phyloP scores from a whole-genome alignment of 2,888 invertebrate species.

The Eurois occulta region DNA sequence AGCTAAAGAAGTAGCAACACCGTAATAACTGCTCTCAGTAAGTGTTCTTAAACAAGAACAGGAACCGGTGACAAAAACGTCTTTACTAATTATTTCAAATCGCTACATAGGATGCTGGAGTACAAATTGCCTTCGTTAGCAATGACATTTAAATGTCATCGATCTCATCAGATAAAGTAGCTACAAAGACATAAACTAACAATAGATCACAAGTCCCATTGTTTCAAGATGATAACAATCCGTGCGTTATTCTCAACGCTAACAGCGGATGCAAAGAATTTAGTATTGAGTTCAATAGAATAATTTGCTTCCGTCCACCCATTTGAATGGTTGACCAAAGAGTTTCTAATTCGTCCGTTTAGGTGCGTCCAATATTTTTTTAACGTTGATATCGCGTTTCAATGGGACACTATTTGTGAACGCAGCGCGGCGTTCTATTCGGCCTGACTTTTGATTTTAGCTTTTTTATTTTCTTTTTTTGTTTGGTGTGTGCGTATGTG shows the following conservation, averaged over 20 bases:
- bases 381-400: conserved; percentile 43
- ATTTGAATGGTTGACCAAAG: conserved; percentile 70
- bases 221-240: conserved; percentile 55
- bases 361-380: conserved; percentile 42
- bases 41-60: neutral
- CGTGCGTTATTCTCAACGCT: conserved; percentile 45
- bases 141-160: neutral
- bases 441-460: conserved; percentile 26
- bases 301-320: conserved; percentile 79
- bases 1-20: neutral
- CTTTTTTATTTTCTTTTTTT: conserved; percentile 1
- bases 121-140: neutral
- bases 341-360: conserved; percentile 62
- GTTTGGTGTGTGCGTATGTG: neutral
- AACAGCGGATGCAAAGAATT: conserved; percentile 58
- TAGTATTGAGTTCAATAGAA: conserved; percentile 77
- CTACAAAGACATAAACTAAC: conserved; percentile 13
- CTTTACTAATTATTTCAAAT: neutral
- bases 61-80: neutral
- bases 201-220: conserved; percentile 19
- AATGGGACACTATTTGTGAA: conserved; percentile 24
- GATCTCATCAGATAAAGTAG: neutral
- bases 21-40: neutral
- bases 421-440: conserved; percentile 28
- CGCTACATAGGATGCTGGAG: no score